phyloP scores from a whole-genome alignment of 2,888 invertebrate species.

The Euplexia lucipara region DNA sequence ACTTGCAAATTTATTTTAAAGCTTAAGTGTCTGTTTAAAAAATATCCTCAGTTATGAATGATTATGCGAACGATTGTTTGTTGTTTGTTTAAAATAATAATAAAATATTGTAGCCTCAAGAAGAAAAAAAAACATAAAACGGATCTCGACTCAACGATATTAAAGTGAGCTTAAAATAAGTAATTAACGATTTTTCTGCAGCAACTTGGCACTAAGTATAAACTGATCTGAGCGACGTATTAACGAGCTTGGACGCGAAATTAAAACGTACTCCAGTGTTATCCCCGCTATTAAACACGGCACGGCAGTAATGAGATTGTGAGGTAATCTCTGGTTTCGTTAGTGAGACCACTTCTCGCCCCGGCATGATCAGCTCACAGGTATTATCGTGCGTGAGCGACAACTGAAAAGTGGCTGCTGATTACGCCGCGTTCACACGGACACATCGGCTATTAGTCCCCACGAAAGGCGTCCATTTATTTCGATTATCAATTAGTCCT shows the following conservation, averaged over 20 bases:
- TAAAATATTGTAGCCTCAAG: background rate
- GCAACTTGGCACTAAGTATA: conserved; percentile 58
- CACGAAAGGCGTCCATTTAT: conserved; percentile 79
- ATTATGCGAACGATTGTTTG: conserved; percentile 11
- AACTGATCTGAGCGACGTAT: conserved; percentile 68
- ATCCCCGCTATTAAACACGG: conserved; percentile 76
- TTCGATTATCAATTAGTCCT: conserved; percentile 87
- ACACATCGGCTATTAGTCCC: conserved; percentile 78
- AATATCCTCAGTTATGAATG: conserved; percentile 22
- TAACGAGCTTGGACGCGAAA: conserved; percentile 71
- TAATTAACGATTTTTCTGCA: conserved; percentile 62
- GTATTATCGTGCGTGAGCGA: conserved; percentile 82
- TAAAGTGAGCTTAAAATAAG: conserved; percentile 51
- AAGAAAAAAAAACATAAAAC: background rate
- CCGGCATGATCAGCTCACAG: conserved; percentile 65
- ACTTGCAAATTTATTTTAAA: conserved; percentile 45
- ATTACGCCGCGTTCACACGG: conserved; percentile 82
- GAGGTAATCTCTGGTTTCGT: conserved; percentile 82
- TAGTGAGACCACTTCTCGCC: conserved; percentile 72
- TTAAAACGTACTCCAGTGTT: conserved; percentile 78
- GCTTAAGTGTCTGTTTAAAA: conserved; percentile 21
- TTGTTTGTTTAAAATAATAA: conserved; percentile 1
- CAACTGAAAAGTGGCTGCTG: conserved; percentile 86
- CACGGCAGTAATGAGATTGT: conserved; percentile 81
- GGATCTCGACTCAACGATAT: conserved; percentile 10